Evolutionary conservation across 2,888 invertebrate species (phyloP), one percentile per base, ranked within the genome.

Genomic region (Bedellia somnulentella): DNA sequence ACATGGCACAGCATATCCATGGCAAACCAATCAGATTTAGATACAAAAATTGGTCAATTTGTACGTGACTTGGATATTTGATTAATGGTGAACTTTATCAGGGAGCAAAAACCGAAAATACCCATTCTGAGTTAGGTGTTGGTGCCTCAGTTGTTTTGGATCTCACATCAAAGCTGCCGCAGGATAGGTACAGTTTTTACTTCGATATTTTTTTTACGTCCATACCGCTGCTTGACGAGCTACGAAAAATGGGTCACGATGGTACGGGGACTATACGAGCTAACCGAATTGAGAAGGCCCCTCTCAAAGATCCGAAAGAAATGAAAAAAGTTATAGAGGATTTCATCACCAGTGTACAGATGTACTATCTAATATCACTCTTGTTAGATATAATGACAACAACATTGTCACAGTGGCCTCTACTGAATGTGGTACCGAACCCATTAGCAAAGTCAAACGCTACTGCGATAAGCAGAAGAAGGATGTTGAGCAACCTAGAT

Each of bases 21-120:
- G 40, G 40, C n/a, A 44, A 45, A 31, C 45, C 44, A 5, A 43
- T 47, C 14, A 32, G 47, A 30, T 46, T 36, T 15, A 38, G 45
- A 2, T 43, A 39, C 29, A 48, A 44, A 35, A 28, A 43, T 17
- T 52, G 46, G 46, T 32, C 37, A 14, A 42, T 43, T 2, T 25
- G 37, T 27, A 42, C 44, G 5, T 31, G 35, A 9, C 32, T 38
- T 10, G 45, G 46, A 8, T 47, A 47, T 32, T 30, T 42, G 14
- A 33, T 35, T 10, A 44, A 44, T 37, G 39, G 40, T 29, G 44
- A 46, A 24, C 45, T 44, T 5, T 40, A 41, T 39, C 46, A 46
- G 35, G 46, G 44, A 11, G 37, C 32, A 15, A 32, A 41, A 8
- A 37, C 32, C 6, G 22, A 15, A 18, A 31, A 33, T 31, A 35